These are phyloP conservation scores for Teleogryllus oceanicus DNA, from an alignment of 2,888 invertebrate genomes.

Conservation along the genomic window DNA sequence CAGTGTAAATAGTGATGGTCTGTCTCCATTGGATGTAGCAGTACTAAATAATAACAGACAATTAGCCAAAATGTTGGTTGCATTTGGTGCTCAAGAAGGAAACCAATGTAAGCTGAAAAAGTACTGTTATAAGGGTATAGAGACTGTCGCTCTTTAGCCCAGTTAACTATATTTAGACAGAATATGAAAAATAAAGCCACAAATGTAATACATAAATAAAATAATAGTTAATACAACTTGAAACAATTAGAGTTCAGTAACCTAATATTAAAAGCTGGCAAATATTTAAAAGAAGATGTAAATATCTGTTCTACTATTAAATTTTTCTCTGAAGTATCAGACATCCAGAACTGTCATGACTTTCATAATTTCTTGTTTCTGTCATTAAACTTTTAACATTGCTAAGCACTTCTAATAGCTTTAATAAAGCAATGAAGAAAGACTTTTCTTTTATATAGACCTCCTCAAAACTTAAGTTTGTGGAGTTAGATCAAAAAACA, in stretches of 20 bases:
- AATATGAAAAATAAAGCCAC: not conserved
- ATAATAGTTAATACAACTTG: not conserved
- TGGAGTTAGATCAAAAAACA: too few species aligned
- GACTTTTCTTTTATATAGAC: too few species aligned
- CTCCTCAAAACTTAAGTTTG: too few species aligned
- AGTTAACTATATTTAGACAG: not conserved
- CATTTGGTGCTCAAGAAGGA: conserved; percentile 81
- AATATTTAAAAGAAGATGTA: too few species aligned
- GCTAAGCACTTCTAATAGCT: too few species aligned
- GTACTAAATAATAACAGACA: conserved; percentile 85
- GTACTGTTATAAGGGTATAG: conserved; percentile 34
- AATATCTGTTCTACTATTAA: too few species aligned
- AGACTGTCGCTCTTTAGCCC: conserved; percentile 33
- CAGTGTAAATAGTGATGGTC: conserved; percentile 83
- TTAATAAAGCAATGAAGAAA: too few species aligned
- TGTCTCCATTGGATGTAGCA: conserved; percentile 89
- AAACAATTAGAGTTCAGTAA: not conserved
- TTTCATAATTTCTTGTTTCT: too few species aligned
- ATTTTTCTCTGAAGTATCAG: too few species aligned
- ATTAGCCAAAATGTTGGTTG: conserved; percentile 84
- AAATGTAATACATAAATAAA: not conserved
- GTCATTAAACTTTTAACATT: too few species aligned
- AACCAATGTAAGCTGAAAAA: conserved; percentile 67
- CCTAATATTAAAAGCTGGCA: too few species aligned
- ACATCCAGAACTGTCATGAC: too few species aligned